A percentile compares a stretch with the other conserved stretches of the same genome.
Evolutionary conservation across 1,140 invertebrate genomes (phyloP).

Genomic region (Pseudomyrmex gracilis): DNA sequence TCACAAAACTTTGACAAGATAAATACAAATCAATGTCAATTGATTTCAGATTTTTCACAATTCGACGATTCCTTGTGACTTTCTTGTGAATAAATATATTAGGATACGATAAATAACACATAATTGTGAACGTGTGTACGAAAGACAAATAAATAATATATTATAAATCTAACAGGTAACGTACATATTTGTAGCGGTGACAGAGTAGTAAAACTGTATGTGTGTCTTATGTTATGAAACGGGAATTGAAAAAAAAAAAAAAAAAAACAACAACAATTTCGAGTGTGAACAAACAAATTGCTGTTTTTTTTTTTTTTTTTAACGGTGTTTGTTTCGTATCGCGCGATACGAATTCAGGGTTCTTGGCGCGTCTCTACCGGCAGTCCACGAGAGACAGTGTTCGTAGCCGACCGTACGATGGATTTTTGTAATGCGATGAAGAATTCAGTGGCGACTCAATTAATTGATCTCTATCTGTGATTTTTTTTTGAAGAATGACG

Average conservation of each 20-base stretch:
- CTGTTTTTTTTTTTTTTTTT: background rate
- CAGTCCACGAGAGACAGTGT: conserved; percentile 35
- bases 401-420: conserved; percentile 40
- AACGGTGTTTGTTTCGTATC: background rate
- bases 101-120: conserved; percentile 29
- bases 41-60: conserved; percentile 15
- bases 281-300: conserved; percentile 30
- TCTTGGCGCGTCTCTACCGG: conserved; percentile 33
- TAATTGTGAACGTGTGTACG: conserved; percentile 15
- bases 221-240: conserved; percentile 1
- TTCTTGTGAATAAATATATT: conserved; percentile 28
- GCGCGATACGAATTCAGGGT: background rate
- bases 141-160: conserved; percentile 49
- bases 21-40: conserved; percentile 28
- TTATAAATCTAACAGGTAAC: conserved; percentile 58
- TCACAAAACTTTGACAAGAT: conserved; percentile 32
- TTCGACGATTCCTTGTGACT: background rate
- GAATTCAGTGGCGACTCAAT: conserved; percentile 18
- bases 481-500: conserved; percentile 18
- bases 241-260: too few species aligned
- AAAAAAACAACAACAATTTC: conserved; percentile 9
- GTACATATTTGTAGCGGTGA: conserved; percentile 53
- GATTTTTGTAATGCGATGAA: conserved; percentile 52
- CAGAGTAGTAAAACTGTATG: conserved; percentile 25
- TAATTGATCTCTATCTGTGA: conserved; percentile 64